These are phyloP conservation scores for Probosciger aterrimus DNA, from an alignment of 2,113 vertebrate species.

Conservation along the genomic window DNA sequence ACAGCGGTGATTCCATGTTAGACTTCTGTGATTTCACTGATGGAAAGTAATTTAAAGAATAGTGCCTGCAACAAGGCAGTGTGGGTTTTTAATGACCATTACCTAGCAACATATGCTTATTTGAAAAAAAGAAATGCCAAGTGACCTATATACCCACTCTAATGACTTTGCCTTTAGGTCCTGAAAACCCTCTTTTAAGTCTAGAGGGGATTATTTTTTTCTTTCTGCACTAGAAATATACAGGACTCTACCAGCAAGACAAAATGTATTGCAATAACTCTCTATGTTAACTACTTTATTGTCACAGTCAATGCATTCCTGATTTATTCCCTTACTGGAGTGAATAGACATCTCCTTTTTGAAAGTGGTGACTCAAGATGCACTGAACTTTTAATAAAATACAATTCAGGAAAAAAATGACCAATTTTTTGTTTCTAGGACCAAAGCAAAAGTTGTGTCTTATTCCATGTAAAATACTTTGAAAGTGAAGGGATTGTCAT, in stretches of 20 bases:
- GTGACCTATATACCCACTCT: not conserved
- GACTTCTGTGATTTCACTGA: conserved; percentile 15
- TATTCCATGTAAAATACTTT: not conserved
- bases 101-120: not conserved
- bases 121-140: not conserved
- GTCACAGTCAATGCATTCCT: not conserved
- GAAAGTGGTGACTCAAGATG: not conserved
- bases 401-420: not conserved
- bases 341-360: not conserved
- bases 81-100: not conserved
- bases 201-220: not conserved
- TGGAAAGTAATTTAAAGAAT: conserved; percentile 28
- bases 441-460: not conserved
- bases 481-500: not conserved
- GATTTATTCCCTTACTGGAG: not conserved
- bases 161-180: conserved; percentile 31
- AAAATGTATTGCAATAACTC: not conserved
- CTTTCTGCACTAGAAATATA: not conserved
- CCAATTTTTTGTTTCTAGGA: not conserved
- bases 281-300: not conserved
- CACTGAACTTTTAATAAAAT: not conserved
- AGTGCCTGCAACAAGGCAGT: not conserved
- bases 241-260: not conserved
- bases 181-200: not conserved
- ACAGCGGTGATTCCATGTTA: not conserved